A percentile compares a stretch with the other conserved stretches of the same genome.
These are phyloP conservation scores for Hyles euphorbiae DNA, from an alignment of 1,140 invertebrate genomes.

Conservation along the genomic window DNA sequence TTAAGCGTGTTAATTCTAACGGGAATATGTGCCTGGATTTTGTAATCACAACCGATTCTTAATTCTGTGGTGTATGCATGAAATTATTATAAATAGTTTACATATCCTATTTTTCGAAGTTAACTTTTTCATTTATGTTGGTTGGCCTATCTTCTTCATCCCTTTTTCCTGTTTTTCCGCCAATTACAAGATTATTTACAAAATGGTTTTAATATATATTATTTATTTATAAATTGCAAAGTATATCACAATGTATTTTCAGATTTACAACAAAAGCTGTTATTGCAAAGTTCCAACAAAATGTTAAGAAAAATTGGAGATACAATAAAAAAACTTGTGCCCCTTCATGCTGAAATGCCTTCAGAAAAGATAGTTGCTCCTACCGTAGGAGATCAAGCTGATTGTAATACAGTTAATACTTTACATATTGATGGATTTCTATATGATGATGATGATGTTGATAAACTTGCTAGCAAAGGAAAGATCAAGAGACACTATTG, in stretches of 20 bases:
- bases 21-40: not conserved
- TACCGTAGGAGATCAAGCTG: slow-evolving; percentile 76
- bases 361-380: slow-evolving; percentile 77
- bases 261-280: slow-evolving; percentile 60
- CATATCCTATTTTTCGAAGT: too few species aligned
- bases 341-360: slow-evolving; percentile 75
- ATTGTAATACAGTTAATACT: slow-evolving; percentile 77
- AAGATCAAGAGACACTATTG: slow-evolving; percentile 80
- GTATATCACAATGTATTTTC: slow-evolving; percentile 16
- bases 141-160: too few species aligned
- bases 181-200: too few species aligned
- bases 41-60: not conserved
- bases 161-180: too few species aligned
- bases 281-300: slow-evolving; percentile 41
- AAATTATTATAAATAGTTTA: slow-evolving; percentile 1
- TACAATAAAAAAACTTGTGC: slow-evolving; percentile 75
- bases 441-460: slow-evolving; percentile 81
- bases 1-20: not conserved
- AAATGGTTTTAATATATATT: too few species aligned
- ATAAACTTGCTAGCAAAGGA: slow-evolving; percentile 77
- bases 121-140: too few species aligned
- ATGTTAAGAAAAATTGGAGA: slow-evolving; percentile 71
- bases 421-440: slow-evolving; percentile 84
- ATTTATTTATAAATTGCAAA: slow-evolving; percentile 2
- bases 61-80: not conserved